Conservation (phyloP, 2,797 vertebrate species). For the Schizothorax lantsangensis region DNA sequence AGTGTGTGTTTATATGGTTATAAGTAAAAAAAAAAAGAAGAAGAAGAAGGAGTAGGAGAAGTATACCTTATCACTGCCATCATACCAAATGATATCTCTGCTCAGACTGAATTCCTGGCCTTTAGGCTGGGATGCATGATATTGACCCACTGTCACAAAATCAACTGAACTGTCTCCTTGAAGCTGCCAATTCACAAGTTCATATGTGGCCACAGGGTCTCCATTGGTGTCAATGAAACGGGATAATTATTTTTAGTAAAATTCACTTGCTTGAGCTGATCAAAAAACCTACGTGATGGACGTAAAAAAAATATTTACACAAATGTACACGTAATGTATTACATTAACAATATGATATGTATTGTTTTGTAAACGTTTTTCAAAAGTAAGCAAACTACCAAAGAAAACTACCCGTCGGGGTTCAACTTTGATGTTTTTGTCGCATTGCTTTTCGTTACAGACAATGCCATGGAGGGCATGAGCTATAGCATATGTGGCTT, state of each 20-base stretch:
- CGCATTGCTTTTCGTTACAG: constrained; percentile 65
- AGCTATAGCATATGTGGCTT: constrained; percentile 75
- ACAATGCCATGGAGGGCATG: constrained; percentile 70
- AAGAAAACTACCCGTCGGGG: constrained; percentile 70
- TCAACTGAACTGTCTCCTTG: constrained; percentile 58
- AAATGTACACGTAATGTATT: too few species aligned
- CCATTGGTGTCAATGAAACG: constrained; percentile 77
- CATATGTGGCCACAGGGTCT: constrained; percentile 75
- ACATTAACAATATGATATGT: too few species aligned
- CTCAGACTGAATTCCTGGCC: constrained; percentile 68
- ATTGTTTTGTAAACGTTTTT: too few species aligned
- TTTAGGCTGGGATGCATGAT: constrained; percentile 68
- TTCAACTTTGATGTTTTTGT: constrained; percentile 58
- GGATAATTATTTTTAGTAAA: constrained; percentile 70
- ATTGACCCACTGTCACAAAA: constrained; percentile 72
- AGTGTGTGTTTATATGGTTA: too few species aligned
- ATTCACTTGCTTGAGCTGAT: constrained; percentile 67
- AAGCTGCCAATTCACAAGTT: constrained; percentile 78
- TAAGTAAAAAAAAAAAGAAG: too few species aligned
- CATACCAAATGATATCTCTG: constrained; percentile 68
- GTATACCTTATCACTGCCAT: constrained; percentile 60
- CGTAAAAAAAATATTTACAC: too few species aligned
- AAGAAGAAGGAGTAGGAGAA: neutral
- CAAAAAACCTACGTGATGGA: constrained; percentile 64
- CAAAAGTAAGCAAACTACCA: neutral